Conservation (phyloP, 2,113 vertebrate species). For the Calidris pygmaea region DNA sequence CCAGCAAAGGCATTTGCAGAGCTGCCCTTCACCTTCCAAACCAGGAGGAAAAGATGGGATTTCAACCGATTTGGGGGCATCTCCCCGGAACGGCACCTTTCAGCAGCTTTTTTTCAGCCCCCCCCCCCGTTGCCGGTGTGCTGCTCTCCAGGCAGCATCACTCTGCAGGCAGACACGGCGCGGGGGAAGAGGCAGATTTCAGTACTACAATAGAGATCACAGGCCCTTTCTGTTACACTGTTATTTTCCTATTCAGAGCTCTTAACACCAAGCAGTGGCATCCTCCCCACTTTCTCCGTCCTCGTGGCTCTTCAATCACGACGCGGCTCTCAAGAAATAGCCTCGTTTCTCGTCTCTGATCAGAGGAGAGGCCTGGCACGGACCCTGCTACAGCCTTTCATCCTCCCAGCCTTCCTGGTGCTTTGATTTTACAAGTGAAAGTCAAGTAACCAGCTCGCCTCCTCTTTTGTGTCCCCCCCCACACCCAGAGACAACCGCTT, state of each 20-base stretch:
- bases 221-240: not conserved
- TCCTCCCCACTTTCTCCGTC: conserved; percentile 23
- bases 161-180: not conserved
- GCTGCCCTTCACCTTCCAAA: not conserved
- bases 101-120: not conserved
- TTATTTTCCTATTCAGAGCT: conserved; percentile 42
- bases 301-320: not conserved
- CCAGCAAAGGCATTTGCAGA: not conserved
- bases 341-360: conserved; percentile 28
- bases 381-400: conserved; percentile 9
- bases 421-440: conserved; percentile 24
- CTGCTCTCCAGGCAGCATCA: not conserved
- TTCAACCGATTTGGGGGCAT: not conserved
- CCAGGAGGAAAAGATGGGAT: not conserved
- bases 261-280: not conserved
- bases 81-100: not conserved
- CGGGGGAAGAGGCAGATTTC: not conserved
- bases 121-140: fast-evolving
- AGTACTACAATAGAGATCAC: conserved; percentile 14
- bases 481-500: not conserved
- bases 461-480: not conserved
- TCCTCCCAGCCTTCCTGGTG: not conserved
- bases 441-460: not conserved
- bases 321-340: not conserved
- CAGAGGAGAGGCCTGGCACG: not conserved